Percentiles rank a stretch among this genome's conserved stretches.
Conservation (phyloP, 1,140 invertebrate species). For the Colletes gigas region DNA sequence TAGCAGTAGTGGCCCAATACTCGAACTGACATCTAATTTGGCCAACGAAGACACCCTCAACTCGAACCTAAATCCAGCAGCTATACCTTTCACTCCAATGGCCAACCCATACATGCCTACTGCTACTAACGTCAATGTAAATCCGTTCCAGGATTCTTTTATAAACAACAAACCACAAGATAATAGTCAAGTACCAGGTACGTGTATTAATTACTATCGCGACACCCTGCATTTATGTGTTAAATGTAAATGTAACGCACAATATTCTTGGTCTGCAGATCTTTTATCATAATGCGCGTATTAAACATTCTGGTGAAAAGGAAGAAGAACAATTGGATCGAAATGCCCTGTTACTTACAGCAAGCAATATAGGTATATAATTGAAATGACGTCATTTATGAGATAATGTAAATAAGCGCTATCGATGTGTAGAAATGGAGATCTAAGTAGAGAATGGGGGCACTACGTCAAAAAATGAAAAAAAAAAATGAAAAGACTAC, state of each 20-base stretch:
- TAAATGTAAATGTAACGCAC: neutral
- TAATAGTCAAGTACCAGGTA: slow-evolving; percentile 79
- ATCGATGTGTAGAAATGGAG: slow-evolving; percentile 63
- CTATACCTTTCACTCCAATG: slow-evolving; percentile 78
- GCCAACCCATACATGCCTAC: slow-evolving; percentile 74
- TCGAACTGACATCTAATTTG: slow-evolving; percentile 76
- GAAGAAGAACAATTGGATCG: slow-evolving; percentile 50
- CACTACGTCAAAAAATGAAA: slow-evolving; percentile 29
- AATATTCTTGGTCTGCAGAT: slow-evolving; percentile 73
- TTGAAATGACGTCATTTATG: slow-evolving; percentile 71
- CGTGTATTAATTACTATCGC: slow-evolving; percentile 6
- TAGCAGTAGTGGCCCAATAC: slow-evolving; percentile 80
- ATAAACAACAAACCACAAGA: slow-evolving; percentile 78
- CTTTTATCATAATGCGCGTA: slow-evolving; percentile 76
- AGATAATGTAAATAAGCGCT: slow-evolving; percentile 74
- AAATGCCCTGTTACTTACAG: slow-evolving; percentile 60
- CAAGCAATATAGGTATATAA: slow-evolving; percentile 56
- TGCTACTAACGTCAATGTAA: slow-evolving; percentile 74
- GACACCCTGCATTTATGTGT: neutral
- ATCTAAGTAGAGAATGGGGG: slow-evolving; percentile 62
- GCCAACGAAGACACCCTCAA: slow-evolving; percentile 79
- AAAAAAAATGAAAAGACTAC: slow-evolving; percentile 17
- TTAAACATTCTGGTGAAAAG: slow-evolving; percentile 52
- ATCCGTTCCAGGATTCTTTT: slow-evolving; percentile 79
- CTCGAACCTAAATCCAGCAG: slow-evolving; percentile 78